Evolutionary conservation across 2,797 vertebrate genomes (phyloP), one percentile per base, ranked within the genome.

Genomic region (Enteromius afrohamiltoni): DNA sequence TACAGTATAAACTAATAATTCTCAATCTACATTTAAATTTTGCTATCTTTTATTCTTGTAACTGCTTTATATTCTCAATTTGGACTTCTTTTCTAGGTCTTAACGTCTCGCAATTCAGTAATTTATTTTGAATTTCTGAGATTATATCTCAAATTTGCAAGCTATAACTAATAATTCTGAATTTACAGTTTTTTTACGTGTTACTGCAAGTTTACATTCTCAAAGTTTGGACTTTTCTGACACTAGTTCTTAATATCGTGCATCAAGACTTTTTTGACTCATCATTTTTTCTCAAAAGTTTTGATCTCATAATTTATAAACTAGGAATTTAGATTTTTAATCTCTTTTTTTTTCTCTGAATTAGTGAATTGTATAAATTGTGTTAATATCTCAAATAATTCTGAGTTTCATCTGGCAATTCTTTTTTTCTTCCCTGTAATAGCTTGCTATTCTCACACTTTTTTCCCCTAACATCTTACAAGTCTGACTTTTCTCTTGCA

Each of bases 331-430:
- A 2, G 10, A 67, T 37, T 37, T 37, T 2, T 3, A 1, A 17
- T 17, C 7, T 29, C 26, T 3, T 16, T 5, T 13, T 62, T 29
- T 29, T 16, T 62, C 13, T 17, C 55, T 11, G 55, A 58, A 58
- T 45, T 45, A 13, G 42, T 45, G 3, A 45, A 45, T 45, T 45
- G 42, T 45, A 45, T 45, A 45, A 45, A 45, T 45, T 13, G 58
- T 60, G 5, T 62, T 62, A 14, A 62, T 6, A 62, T 31, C 1
- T 29, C 6, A 84, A 87, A 23, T 60, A 23, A 60, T 60, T n/a
- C 3, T 55, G 53, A 11, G 21, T 58, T 65, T 65, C 0, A 65
- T 65, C 64, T 37, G 2, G 3, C 23, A 67, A 11, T 40, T 67
- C 31, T 3, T 34, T 4, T 37, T 68, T 40, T 62, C 19, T 40